phyloP scores from a whole-genome alignment of 2,888 invertebrate genomes.

The Conops quadrifasciatus region DNA sequence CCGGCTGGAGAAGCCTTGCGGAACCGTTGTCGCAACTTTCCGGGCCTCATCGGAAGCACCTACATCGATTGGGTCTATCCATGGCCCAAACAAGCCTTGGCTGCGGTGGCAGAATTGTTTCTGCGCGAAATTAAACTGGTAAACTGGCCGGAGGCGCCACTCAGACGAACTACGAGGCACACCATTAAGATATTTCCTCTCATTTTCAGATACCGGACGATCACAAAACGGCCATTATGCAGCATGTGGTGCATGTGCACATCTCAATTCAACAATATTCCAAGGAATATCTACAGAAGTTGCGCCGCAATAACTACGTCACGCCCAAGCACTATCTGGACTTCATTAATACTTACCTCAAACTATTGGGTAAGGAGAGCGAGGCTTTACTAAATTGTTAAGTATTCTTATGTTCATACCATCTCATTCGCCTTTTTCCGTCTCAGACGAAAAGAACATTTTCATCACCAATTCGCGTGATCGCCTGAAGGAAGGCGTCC shows the following conservation, averaged over 20 bases:
- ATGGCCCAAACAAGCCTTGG: constrained; percentile 90
- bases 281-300: constrained; percentile 74
- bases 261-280: constrained; percentile 77
- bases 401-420: not conserved
- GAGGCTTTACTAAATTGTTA: not conserved
- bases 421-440: not conserved
- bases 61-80: constrained; percentile 95
- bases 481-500: constrained; percentile 61
- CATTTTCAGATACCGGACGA: constrained; percentile 71
- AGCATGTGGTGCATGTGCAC: constrained; percentile 89
- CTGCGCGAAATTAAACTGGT: constrained; percentile 75
- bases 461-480: constrained; percentile 60
- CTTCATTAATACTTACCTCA: constrained; percentile 81
- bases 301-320: constrained; percentile 85
- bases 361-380: constrained; percentile 70
- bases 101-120: constrained; percentile 86
- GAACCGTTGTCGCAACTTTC: constrained; percentile 88
- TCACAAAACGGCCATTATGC: constrained; percentile 76
- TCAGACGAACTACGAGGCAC: not conserved
- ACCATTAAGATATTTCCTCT: not conserved
- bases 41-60: constrained; percentile 90
- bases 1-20: constrained; percentile 84
- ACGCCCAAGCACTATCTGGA: constrained; percentile 94
- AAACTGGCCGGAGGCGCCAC: no score
- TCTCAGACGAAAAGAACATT: constrained; percentile 60